phyloP scores from a whole-genome alignment of 2,113 vertebrate genomes.

The Ceuthmochares aereus region DNA sequence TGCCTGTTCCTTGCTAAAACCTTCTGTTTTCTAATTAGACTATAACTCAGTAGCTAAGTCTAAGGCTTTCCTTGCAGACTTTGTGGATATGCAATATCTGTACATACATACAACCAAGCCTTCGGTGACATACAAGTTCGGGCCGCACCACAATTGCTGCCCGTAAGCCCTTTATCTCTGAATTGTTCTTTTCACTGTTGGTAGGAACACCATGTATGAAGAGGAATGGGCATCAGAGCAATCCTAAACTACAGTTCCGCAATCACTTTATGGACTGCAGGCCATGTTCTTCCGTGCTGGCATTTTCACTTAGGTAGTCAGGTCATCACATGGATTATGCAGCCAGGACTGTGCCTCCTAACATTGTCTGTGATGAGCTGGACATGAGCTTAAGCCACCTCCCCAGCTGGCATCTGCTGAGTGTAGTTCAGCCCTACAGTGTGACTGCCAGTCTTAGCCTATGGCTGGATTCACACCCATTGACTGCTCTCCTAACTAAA shows the following conservation, averaged over 20 bases:
- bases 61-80: background rate
- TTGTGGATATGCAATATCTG: background rate
- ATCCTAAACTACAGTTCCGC: background rate
- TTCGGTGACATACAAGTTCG: background rate
- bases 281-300: background rate
- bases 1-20: background rate
- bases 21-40: background rate
- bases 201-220: background rate
- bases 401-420: accelerated
- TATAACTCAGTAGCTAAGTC: background rate
- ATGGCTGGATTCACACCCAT: background rate
- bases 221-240: background rate
- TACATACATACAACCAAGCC: background rate
- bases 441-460: accelerated
- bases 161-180: background rate
- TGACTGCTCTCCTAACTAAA: background rate
- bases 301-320: background rate
- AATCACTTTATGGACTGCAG: background rate
- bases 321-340: background rate
- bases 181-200: background rate
- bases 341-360: background rate
- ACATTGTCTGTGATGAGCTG: background rate
- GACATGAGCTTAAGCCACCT: background rate
- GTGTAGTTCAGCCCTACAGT: accelerated
- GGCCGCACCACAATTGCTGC: background rate